Evolutionary conservation across 2,888 invertebrate species (phyloP), one percentile per base, ranked within the genome.

Genomic region (Drosophila peninsularis): DNA sequence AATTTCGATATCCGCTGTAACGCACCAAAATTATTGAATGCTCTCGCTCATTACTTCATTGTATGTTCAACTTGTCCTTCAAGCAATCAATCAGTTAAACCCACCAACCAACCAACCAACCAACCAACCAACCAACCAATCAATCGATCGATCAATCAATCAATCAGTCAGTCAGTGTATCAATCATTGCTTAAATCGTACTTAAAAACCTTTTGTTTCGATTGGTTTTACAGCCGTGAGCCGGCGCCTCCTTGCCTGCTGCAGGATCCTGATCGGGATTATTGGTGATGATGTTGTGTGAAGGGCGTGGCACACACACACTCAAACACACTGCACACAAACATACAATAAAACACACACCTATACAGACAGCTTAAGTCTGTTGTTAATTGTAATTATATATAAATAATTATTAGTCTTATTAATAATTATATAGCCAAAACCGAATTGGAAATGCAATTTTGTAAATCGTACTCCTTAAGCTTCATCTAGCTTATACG

Each of bases 191-290:
- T 52, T 81, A 56, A 82, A 84, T 69, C 75, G 82, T 78, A 86
- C 68, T 82, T 84, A 87, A 77, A 72, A 41, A 30, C 62, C 57
- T 68, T 88, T 78, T 82, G 74, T 86, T 80, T 78, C 69, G 80
- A 83, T 86, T 86, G 85, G 86, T 88, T 75, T 86, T 86, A 72
- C 88, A 86, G 85, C 88, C 85, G 71, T 86, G 66, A 88, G 73
- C 62, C 62, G 67, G 69, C 68, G 57, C 53, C 64, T 37, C 32
- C 60, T 69, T 56, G 60, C 14, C 69, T 64, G 56, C 41, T 60
- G 53, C 73, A 63, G 64, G 63, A 63, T 63, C 57, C 60, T 67
- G 60, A 70, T 52, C 67, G 65, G 64, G 58, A 79, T 64, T 50
- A 62, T 50, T 36, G 50, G 21, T 70, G 65, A 66, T 71, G 71